phyloP scores from a whole-genome alignment of 2,113 vertebrate genomes.

The Columba livia region DNA sequence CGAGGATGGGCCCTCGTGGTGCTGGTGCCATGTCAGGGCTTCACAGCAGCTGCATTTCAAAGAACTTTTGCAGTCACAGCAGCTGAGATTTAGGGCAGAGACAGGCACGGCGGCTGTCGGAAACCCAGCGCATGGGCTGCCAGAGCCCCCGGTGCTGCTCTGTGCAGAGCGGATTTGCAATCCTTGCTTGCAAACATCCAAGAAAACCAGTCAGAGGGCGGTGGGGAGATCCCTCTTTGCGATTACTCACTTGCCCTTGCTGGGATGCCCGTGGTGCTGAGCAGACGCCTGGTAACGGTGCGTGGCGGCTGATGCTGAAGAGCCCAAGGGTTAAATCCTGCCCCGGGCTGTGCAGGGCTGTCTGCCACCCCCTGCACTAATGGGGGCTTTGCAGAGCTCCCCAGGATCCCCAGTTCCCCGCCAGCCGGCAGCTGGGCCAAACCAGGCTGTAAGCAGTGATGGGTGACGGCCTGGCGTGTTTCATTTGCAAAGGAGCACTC shows the following conservation, averaged over 20 bases:
- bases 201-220: neutral
- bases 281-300: fast-evolving
- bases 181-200: no score
- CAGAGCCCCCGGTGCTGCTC: neutral
- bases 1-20: no score
- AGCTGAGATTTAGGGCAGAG: neutral
- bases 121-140: no score
- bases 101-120: no score
- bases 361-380: neutral
- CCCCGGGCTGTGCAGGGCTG: neutral
- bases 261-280: neutral
- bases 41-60: neutral
- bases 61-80: neutral
- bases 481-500: fast-evolving
- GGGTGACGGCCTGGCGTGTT: neutral
- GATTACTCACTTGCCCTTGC: no score
- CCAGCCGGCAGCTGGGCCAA: neutral
- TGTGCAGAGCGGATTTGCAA: neutral
- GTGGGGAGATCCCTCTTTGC: neutral
- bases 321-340: neutral
- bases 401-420: neutral
- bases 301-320: fast-evolving
- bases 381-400: neutral
- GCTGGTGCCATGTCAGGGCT: fast-evolving
- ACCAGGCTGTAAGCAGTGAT: neutral